Evolutionary conservation across 2,888 invertebrate species (phyloP), one percentile per base, ranked within the genome.

Genomic region (Acrobasis consociella): DNA sequence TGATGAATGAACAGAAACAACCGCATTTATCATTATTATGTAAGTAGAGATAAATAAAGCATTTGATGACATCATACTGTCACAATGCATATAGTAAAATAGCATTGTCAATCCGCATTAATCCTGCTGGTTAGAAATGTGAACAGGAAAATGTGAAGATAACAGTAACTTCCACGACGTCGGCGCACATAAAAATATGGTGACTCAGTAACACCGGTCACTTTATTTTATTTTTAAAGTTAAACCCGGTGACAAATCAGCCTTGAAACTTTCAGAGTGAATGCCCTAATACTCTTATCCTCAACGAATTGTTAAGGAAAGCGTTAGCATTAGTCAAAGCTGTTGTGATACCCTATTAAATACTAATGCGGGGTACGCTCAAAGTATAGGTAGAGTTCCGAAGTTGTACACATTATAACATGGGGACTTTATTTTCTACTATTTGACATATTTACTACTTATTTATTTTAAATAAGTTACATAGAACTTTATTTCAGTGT

Each of bases 31-130:
- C 46, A 46, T 46, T 13, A 3, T n/a, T 3, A 13, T n/a, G n/a
- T 46, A 46, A 46, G 46, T 46, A 46, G n/a, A 42, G n/a, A 3
- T 46, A n/a, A 13, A 46, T n/a, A 13, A 3, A 46, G n/a, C 5
- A 46, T n/a, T 7, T 46, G 13, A 46, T 46, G 13, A 46, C n/a
- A 5, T 46, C 46, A 46, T 46, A 46, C 31, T 31, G 5, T 31
- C 31, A 31, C 8, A 31, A 31, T 31, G 8, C 7, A 2, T 13
- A 46, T 13, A 46, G 7, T 46, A 11, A 13, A 46, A 62, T 46
- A 62, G 61, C 58, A 61, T 61, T 62, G 58, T 49, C 51, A 49
- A 17, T 31, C 22, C 22, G 22, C 22, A 22, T 22, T 22, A 22
- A 49, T 31, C 55, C 11, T 58, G 42, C 2, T 39, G 9, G 39